These are phyloP conservation scores for Heliconius congener DNA, from an alignment of 1,140 invertebrate genomes.

Conservation along the genomic window DNA sequence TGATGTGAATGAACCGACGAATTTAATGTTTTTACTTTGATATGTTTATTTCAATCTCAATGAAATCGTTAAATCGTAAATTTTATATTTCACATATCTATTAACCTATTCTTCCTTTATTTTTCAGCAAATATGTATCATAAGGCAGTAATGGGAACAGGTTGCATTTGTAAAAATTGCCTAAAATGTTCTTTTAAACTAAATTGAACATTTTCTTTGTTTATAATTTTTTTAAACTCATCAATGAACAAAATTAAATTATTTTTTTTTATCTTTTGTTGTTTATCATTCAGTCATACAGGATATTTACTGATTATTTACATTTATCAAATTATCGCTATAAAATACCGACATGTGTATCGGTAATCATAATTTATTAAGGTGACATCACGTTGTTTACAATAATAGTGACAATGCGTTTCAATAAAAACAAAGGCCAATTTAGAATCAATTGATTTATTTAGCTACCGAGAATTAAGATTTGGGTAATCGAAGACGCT, in stretches of 20 bases:
- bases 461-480: neutral
- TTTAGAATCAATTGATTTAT: neutral
- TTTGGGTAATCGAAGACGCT: neutral
- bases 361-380: neutral
- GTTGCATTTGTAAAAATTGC: too few species aligned
- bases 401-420: constrained; percentile 14
- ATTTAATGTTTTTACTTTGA: constrained; percentile 9
- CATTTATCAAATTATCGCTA: neutral
- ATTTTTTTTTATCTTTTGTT: too few species aligned
- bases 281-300: neutral
- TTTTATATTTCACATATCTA: neutral
- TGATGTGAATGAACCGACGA: constrained; percentile 32
- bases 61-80: neutral
- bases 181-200: too few species aligned
- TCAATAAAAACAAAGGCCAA: neutral
- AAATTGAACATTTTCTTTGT: too few species aligned
- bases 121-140: too few species aligned
- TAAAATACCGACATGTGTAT: neutral
- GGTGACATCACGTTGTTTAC: constrained; percentile 18
- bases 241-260: neutral
- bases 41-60: constrained; percentile 27
- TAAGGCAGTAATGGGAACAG: too few species aligned
- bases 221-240: neutral
- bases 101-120: too few species aligned
- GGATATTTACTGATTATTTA: neutral